Evolutionary conservation across 2,888 invertebrate genomes (phyloP), one percentile per base, ranked within the genome.

Genomic region (Cantharis nigra): DNA sequence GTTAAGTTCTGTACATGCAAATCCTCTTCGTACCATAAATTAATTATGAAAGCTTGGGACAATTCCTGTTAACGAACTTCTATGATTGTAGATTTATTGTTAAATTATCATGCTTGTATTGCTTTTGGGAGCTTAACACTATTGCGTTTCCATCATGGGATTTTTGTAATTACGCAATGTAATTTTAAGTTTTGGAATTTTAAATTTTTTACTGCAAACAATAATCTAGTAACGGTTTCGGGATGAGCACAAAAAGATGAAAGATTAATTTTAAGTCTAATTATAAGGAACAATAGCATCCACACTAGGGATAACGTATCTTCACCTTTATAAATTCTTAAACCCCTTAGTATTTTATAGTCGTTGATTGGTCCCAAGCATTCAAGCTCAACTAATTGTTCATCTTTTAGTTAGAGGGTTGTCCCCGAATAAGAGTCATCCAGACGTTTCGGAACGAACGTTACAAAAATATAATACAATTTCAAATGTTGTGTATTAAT

Each of bases 1-100:
- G 87, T 88, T 88, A 87, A 87, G 87, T 87, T 87, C 85, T 84
- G 86, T 86, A 87, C 87, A 88, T 88, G 87, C 87, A 87, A 88
- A 88, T 88, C 86, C 85, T 82, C 81, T 83, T 85, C 85, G 85
- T 81, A 85, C 86, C 85, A 86, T 88, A 88, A 88, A 88, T 88
- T 87, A 88, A 88, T 88, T 88, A 88, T 85, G 83, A 83, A 83
- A 83, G 85, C 84, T 84, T 84, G 84, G 87, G 86, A 87, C 87
- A 86, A 87, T 85, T 86, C 86, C 86, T 80, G 86, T 87, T 88
- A 88, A 88, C 87, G 88, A 88, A 88, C 87, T 87, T 86, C 86
- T 86, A 86, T 84, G 86, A 87, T 87, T 86, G 85, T 84, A 84
- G 85, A 87, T 87, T 86, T 86, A 86, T 86, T 84, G 86, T 84